Conservation (phyloP, 2,888 invertebrate genomes). For the Nymphalis urticae region DNA sequence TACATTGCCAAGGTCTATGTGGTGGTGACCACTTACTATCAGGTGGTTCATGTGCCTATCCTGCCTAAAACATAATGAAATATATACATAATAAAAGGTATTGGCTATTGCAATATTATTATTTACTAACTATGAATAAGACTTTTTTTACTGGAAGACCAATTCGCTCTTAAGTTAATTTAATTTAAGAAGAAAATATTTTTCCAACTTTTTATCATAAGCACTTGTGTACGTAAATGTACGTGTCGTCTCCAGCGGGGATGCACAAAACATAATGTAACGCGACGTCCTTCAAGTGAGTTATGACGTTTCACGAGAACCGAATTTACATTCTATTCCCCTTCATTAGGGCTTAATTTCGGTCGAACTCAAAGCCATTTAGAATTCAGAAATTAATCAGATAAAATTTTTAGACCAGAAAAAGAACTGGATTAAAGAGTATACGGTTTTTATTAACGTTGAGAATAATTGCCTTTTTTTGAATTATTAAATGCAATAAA, state of each 20-base stretch:
- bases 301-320: conserved; percentile 24
- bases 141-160: neutral
- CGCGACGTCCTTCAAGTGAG: conserved; percentile 39
- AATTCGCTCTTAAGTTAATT: too few species aligned
- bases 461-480: conserved; percentile 25
- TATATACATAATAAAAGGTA: too few species aligned
- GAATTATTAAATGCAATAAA: conserved; percentile 15
- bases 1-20: too few species aligned
- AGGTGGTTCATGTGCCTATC: too few species aligned
- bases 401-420: conserved; percentile 33
- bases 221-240: conserved; percentile 31
- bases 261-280: conserved; percentile 40
- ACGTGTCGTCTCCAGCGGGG: conserved; percentile 37
- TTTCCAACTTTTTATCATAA: conserved; percentile 1
- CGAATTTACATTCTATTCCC: conserved; percentile 11
- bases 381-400: conserved; percentile 30
- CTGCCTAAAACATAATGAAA: too few species aligned
- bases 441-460: conserved; percentile 18
- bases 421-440: conserved; percentile 14
- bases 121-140: neutral
- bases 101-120: neutral
- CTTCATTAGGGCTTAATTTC: conserved; percentile 10
- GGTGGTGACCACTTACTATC: too few species aligned
- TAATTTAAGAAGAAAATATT: neutral
- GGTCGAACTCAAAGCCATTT: neutral